These are phyloP conservation scores for Trematomus bernacchii DNA, from an alignment of 2,797 vertebrate genomes.

Conservation along the genomic window DNA sequence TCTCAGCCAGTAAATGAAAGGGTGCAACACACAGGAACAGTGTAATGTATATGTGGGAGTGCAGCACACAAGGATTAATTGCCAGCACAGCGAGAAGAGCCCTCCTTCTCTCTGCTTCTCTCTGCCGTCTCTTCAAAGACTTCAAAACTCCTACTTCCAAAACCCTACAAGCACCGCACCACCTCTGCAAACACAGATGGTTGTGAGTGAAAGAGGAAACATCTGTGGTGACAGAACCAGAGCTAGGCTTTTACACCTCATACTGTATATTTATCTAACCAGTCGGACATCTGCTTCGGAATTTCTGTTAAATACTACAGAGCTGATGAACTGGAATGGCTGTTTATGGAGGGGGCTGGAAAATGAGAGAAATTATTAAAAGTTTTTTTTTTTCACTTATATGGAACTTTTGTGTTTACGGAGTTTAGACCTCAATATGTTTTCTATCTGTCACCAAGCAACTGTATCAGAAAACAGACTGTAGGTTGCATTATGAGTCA, in stretches of 20 bases:
- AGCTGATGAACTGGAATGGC: constrained; percentile 31
- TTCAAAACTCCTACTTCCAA: constrained; percentile 45
- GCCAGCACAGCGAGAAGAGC: constrained; percentile 62
- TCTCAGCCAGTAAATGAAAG: constrained; percentile 77
- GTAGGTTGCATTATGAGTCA: not conserved
- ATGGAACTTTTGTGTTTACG: not conserved
- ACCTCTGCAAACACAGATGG: constrained; percentile 49
- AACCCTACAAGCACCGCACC: constrained; percentile 30
- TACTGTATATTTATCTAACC: constrained; percentile 46
- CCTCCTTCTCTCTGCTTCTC: constrained; percentile 45
- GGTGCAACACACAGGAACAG: constrained; percentile 60
- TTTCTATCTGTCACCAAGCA: constrained; percentile 25
- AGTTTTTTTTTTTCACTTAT: not conserved
- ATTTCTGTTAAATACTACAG: constrained; percentile 44
- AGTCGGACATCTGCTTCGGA: constrained; percentile 61
- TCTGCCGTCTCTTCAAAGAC: constrained; percentile 38
- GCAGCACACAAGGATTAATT: constrained; percentile 69
- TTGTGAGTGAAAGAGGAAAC: constrained; percentile 34
- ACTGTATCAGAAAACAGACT: not conserved
- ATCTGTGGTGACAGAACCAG: constrained; percentile 53
- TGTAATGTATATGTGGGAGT: constrained; percentile 64
- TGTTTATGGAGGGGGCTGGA: constrained; percentile 11
- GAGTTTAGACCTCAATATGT: not conserved
- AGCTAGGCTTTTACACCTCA: constrained; percentile 40
- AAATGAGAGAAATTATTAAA: constrained; percentile 14